Evolutionary conservation across 2,113 vertebrate genomes (phyloP).

Genomic region (Cygnus atratus): DNA sequence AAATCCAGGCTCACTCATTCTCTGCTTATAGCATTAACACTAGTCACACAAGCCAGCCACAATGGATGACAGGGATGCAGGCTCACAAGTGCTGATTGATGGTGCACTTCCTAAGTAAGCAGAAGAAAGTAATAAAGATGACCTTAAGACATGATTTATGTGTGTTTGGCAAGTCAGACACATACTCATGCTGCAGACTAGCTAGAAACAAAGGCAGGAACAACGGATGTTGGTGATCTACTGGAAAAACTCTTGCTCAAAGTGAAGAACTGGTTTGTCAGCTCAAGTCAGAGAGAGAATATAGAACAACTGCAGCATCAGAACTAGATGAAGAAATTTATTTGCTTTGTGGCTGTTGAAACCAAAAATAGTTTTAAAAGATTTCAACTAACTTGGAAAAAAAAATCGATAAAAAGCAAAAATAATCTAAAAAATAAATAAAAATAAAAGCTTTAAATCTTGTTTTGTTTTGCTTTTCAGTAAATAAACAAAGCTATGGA

Average conservation of each 20-base stretch:
- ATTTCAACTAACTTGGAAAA: background rate
- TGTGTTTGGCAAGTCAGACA: slow-evolving; percentile 23
- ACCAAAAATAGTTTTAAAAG: background rate
- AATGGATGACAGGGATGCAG: background rate
- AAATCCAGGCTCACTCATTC: background rate
- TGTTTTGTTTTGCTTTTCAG: background rate
- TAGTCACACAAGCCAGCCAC: background rate
- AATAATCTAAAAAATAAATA: background rate
- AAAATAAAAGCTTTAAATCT: background rate
- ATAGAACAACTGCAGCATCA: background rate
- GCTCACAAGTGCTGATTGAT: slow-evolving; percentile 53
- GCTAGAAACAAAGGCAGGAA: background rate
- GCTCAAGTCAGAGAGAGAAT: background rate
- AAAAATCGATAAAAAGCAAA: background rate
- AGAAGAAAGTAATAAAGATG: slow-evolving; percentile 57
- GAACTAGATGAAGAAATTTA: background rate
- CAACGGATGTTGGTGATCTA: background rate
- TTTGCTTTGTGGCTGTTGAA: background rate
- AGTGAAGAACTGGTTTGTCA: background rate
- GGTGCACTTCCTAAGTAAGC: slow-evolving; percentile 41
- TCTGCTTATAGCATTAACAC: background rate
- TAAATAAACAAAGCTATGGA: background rate
- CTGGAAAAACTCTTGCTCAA: background rate
- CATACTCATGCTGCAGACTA: background rate
- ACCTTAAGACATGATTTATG: slow-evolving; percentile 50